Base-by-base conservation (phyloP, 37 sponge, comb jelly and placozoan genomes). In the Spongia lamella region DNA sequence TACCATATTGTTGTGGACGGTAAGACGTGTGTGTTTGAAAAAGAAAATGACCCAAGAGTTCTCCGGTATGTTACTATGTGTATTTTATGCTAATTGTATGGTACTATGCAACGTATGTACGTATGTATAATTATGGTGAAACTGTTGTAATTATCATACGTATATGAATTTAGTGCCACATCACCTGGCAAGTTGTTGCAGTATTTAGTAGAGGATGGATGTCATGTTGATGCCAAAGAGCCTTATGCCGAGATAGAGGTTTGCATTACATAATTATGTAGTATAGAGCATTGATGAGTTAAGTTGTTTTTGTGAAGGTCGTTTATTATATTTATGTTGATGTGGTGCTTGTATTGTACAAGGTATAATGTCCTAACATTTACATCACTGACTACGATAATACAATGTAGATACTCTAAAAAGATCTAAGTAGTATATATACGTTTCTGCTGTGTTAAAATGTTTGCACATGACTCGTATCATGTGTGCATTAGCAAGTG, bases 181-280 rank as follows among this genome's bases (percentile, higher is more conserved):
- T 94, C 92, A 32, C 89, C 98, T 24, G 98, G 98, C 20, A 97
- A 97, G 55, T 85, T 97, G 61, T 61, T 97, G 21, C 88, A 85
- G 72, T 97, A 72, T 66, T 51, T 91, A 29, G 80, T 91, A 21
- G 89, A 85, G 15, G 92, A 97, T 40, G 98, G 94, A 17, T 79
- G 81, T 20, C 89, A 86, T 72, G 90, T 97, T 4, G 37, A 82
- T 25, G 77, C 79, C 24, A 78, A 79, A 1, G 68, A 91, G 32
- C 67, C 84, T 37, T 91, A 88, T 64, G 94, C 94, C 20, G 98
- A 97, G 81, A 93, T 97, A 27, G 98, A 97, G 68, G 86, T 72
- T 14, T 58, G 60, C 30, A 58, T 29, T 27, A 58, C 13, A 24
- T 29, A 58, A 14, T 58, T 29, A 27, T 5, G 60, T 14, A 29